A percentile compares a stretch with the other conserved stretches of the same genome.
These are phyloP conservation scores for Diplodus puntazzo DNA, from an alignment of 2,797 vertebrate genomes.

Conservation along the genomic window DNA sequence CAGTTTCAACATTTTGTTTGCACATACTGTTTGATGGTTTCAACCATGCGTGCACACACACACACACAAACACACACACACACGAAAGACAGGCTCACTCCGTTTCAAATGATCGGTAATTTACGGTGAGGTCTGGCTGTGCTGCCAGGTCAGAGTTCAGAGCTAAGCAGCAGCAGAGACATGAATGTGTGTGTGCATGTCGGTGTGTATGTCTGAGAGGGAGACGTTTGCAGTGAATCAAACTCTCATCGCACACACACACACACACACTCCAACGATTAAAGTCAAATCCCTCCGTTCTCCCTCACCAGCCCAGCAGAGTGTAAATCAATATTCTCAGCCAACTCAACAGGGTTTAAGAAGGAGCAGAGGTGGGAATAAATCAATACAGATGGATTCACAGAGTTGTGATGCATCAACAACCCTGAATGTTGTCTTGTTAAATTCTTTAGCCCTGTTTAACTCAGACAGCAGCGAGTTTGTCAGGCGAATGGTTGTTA, in stretches of 20 bases:
- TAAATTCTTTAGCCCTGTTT: not conserved
- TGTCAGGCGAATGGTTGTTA: conserved; percentile 5
- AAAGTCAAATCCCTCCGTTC: conserved; percentile 22
- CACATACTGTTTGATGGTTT: conserved; percentile 15
- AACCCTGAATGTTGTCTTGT: conserved; percentile 9
- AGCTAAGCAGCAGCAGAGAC: conserved; percentile 27
- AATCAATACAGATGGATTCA: conserved; percentile 24
- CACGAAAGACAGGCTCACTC: conserved; percentile 37
- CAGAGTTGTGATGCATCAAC: conserved; percentile 16
- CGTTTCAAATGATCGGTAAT: conserved; percentile 73
- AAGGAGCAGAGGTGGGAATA: not conserved
- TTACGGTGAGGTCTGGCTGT: conserved; percentile 64
- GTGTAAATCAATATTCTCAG: conserved; percentile 39
- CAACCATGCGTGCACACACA: not conserved
- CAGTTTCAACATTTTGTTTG: conserved; percentile 18
- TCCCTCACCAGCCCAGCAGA: conserved; percentile 21
- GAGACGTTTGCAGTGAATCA: conserved; percentile 62
- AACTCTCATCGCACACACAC: not conserved
- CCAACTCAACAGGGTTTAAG: conserved; percentile 7
- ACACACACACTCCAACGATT: conserved; percentile 10
- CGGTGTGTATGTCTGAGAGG: not conserved
- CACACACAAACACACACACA: not conserved
- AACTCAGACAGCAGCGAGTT: not conserved
- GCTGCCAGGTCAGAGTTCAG: conserved; percentile 69
- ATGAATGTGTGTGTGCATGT: not conserved